Percentiles rank a stretch among this genome's conserved stretches.
These are phyloP conservation scores for Microcebus murinus DNA, from an alignment of 2,113 vertebrate species.

Conservation along the genomic window DNA sequence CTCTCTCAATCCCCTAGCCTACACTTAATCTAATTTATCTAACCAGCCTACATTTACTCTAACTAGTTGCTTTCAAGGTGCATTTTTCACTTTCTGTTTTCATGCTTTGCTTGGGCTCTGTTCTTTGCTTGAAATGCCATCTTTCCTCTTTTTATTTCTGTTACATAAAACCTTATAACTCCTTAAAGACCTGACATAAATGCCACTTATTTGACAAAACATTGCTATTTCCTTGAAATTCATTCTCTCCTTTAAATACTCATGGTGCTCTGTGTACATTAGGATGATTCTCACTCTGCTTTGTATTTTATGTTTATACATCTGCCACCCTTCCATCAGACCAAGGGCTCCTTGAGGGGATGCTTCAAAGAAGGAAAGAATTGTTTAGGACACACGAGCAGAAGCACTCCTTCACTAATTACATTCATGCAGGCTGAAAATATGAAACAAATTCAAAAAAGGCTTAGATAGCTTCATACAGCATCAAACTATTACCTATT, in stretches of 20 bases:
- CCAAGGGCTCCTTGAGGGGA: not conserved
- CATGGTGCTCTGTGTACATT: not conserved
- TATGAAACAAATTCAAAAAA: not conserved
- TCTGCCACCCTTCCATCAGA: not conserved
- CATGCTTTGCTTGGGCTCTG: not conserved
- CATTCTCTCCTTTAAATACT: not conserved
- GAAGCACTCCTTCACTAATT: not conserved
- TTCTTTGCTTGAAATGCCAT: not conserved
- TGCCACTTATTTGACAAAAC: not conserved
- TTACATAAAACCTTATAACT: not conserved
- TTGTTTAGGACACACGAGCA: not conserved
- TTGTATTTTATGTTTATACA: slow-evolving; percentile 30
- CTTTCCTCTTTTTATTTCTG: not conserved
- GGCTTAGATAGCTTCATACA: not conserved
- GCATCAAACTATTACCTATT: not conserved
- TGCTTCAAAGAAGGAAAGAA: slow-evolving; percentile 4
- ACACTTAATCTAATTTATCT: not conserved
- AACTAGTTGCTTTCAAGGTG: not conserved
- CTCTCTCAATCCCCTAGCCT: not conserved
- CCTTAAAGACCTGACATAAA: not conserved
- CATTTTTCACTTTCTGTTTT: not conserved
- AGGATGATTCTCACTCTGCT: not conserved
- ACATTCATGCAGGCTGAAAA: not conserved
- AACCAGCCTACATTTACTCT: not conserved
- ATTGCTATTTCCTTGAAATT: not conserved